These are phyloP conservation scores for Lucilia cuprina DNA, from an alignment of 1,140 invertebrate genomes.

Conservation along the genomic window DNA sequence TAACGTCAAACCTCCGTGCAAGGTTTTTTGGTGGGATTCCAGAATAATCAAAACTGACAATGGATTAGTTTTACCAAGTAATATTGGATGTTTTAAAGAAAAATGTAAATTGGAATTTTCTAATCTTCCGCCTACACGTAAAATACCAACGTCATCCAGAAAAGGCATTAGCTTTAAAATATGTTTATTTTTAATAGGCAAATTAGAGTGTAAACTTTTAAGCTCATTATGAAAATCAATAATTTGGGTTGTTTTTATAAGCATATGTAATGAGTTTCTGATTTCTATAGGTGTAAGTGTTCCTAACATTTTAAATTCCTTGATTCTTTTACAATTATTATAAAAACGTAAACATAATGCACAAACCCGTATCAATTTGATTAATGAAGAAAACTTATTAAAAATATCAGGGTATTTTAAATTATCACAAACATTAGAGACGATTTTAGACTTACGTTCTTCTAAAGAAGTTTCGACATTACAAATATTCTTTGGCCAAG, in stretches of 20 bases:
- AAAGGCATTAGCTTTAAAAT: conserved; percentile 41
- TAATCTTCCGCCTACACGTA: conserved; percentile 48
- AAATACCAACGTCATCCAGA: conserved; percentile 41
- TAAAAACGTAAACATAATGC: conserved; percentile 30
- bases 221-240: conserved; percentile 29
- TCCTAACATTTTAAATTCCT: neutral
- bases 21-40: conserved; percentile 42
- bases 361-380: conserved; percentile 26
- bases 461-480: neutral
- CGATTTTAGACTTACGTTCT: neutral
- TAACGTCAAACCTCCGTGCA: conserved; percentile 43
- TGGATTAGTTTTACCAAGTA: conserved; percentile 39
- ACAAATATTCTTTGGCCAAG: conserved; percentile 12
- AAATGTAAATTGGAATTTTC: conserved; percentile 32
- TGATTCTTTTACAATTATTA: conserved; percentile 9
- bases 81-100: conserved; percentile 41
- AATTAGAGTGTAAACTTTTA: conserved; percentile 1
- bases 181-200: neutral
- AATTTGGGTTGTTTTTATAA: conserved; percentile 13
- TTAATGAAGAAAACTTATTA: conserved; percentile 25
- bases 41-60: conserved; percentile 46
- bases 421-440: neutral
- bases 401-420: conserved; percentile 22
- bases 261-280: conserved; percentile 35
- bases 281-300: neutral